A percentile compares a stretch with the other conserved stretches of the same genome.
These are phyloP conservation scores for Agonum fuliginosum DNA, from an alignment of 2,888 invertebrate genomes.

Conservation along the genomic window DNA sequence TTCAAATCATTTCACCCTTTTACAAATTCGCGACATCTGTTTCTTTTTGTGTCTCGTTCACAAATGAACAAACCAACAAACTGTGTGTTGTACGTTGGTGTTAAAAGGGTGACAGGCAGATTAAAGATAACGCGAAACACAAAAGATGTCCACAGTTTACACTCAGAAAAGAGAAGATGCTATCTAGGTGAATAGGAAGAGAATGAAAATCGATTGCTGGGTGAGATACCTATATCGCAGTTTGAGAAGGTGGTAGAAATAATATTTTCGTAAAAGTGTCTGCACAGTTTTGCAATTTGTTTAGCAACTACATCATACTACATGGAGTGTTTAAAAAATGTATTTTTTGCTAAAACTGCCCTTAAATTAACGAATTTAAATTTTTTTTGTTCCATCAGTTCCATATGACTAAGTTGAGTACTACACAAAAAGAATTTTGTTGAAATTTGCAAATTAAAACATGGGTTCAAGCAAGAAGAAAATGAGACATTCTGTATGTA, in stretches of 20 bases:
- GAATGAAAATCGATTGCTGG: background rate
- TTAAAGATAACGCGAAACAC: background rate
- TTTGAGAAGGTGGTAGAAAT: background rate
- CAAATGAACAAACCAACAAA: background rate
- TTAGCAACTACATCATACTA: too few relatives aligned
- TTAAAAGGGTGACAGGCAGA: constrained; percentile 2
- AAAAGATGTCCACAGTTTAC: too few relatives aligned
- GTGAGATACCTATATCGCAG: background rate
- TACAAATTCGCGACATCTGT: background rate
- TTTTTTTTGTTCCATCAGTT: too few relatives aligned
- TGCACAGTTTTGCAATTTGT: background rate
- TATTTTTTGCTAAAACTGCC: too few relatives aligned
- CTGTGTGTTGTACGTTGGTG: background rate
- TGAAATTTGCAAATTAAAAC: too few relatives aligned
- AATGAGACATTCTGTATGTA: too few relatives aligned
- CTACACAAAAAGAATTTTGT: too few relatives aligned
- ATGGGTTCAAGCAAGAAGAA: too few relatives aligned
- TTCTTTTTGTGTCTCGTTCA: background rate
- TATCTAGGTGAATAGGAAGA: background rate
- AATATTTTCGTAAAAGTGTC: background rate
- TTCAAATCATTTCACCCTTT: background rate
- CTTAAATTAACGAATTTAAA: too few relatives aligned
- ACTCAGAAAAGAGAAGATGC: background rate
- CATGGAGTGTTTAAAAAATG: too few relatives aligned
- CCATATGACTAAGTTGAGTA: too few relatives aligned